Conservation (phyloP, 2,888 invertebrate genomes). For the Diplolepis rosae region DNA sequence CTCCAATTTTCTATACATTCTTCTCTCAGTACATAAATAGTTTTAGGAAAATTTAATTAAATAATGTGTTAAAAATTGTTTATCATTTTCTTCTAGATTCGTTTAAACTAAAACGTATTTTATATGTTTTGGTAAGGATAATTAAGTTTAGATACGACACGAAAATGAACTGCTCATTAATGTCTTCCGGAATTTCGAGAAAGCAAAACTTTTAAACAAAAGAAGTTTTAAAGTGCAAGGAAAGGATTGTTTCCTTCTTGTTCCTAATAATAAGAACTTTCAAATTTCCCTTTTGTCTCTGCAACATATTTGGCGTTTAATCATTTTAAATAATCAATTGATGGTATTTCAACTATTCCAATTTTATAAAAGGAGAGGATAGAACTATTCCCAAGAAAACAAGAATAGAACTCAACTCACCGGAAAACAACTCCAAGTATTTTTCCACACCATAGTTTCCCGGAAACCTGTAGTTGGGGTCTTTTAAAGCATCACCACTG, state of each 20-base stretch:
- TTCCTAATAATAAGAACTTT: background rate
- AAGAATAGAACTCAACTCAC: slow-evolving; percentile 77
- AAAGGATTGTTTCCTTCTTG: background rate
- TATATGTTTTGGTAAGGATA: no score
- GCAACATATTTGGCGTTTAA: slow-evolving; percentile 4
- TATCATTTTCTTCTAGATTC: no score
- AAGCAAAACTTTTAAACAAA: background rate
- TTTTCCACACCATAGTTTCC: slow-evolving; percentile 99
- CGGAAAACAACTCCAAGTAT: slow-evolving; percentile 97
- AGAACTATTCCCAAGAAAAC: slow-evolving; percentile 33
- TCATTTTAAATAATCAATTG: slow-evolving; percentile 43
- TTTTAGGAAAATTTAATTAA: no score
- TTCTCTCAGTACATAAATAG: no score
- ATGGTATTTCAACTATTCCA: slow-evolving; percentile 51
- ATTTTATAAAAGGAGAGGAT: slow-evolving; percentile 42
- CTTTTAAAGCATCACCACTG: slow-evolving; percentile 88
- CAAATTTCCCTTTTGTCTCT: background rate
- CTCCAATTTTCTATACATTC: no score
- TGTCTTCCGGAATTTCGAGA: no score
- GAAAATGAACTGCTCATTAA: background rate
- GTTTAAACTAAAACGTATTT: no score
- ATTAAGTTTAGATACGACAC: no score
- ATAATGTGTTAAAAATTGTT: no score
- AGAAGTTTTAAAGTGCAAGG: background rate
- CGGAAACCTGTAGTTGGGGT: slow-evolving; percentile 91